A percentile compares a stretch with the other conserved stretches of the same genome.
Conservation (phyloP, 2,113 vertebrate genomes). For the Hypocryptadius cinnamomeus region DNA sequence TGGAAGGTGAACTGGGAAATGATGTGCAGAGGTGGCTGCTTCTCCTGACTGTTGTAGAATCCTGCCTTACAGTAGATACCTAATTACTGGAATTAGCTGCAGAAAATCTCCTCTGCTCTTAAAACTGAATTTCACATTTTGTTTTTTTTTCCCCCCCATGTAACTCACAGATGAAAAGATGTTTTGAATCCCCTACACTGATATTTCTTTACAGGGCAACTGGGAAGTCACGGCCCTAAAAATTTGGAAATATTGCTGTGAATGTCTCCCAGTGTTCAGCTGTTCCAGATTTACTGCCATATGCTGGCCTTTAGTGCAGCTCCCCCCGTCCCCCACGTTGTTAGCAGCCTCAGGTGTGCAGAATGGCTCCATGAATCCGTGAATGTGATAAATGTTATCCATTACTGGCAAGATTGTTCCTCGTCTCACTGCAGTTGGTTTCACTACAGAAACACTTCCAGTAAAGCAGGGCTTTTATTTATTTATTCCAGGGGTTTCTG, state of each 20-base stretch:
- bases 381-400: constrained; percentile 37
- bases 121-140: not conserved
- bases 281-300: constrained; percentile 37
- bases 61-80: not conserved
- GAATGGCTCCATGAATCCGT: not conserved
- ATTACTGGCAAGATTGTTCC: not conserved
- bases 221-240: not conserved
- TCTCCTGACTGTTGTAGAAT: not conserved
- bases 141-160: too few relatives aligned
- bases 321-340: not conserved
- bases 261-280: constrained; percentile 12
- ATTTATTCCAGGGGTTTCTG: not conserved
- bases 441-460: not conserved
- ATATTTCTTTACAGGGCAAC: not conserved
- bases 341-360: constrained; percentile 42
- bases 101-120: not conserved
- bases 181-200: not conserved
- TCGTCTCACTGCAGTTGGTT: not conserved
- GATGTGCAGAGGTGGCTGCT: not conserved
- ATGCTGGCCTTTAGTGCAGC: constrained; percentile 31
- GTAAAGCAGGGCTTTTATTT: not conserved
- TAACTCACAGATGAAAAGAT: not conserved
- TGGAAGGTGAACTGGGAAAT: not conserved
- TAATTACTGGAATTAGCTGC: not conserved
- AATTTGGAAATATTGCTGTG: not conserved